Evolutionary conservation across 2,113 vertebrate species (phyloP).

Genomic region (Hydrolagus affinis): DNA sequence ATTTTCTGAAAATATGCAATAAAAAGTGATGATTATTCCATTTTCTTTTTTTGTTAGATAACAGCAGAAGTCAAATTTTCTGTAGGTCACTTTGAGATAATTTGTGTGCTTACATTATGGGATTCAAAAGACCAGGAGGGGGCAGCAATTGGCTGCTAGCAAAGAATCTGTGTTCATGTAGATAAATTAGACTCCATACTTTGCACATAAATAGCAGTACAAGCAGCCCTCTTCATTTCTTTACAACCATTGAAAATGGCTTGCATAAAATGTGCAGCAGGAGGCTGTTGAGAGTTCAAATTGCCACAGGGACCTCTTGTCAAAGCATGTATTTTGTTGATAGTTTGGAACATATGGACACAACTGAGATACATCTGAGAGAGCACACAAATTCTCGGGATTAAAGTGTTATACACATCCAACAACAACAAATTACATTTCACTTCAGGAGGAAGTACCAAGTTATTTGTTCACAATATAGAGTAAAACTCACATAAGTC

Average conservation of each 20-base stretch:
- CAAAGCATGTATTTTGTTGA: neutral
- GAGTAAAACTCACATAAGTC: too few relatives aligned
- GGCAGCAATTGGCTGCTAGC: slow-evolving; percentile 16
- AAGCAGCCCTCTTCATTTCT: neutral
- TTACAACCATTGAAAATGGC: neutral
- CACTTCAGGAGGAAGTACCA: too few relatives aligned
- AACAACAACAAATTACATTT: too few relatives aligned
- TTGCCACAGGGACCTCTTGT: too few relatives aligned
- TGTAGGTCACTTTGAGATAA: neutral
- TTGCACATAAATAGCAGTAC: neutral
- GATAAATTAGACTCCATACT: neutral
- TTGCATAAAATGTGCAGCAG: neutral
- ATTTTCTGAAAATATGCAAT: neutral
- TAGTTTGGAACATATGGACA: neutral
- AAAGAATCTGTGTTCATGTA: neutral
- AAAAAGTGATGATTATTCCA: too few relatives aligned
- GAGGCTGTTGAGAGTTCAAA: neutral
- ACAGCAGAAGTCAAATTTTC: neutral
- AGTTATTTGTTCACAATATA: too few relatives aligned
- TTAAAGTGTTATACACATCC: too few relatives aligned
- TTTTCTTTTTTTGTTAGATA: neutral
- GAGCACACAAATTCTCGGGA: too few relatives aligned
- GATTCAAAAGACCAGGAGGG: slow-evolving; percentile 18
- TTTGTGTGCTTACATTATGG: neutral
- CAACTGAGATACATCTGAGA: too few relatives aligned